Percentiles rank a stretch among this genome's conserved stretches.
These are phyloP conservation scores for Nycticryphes semicollaris DNA, from an alignment of 2,113 vertebrate genomes.

Conservation along the genomic window DNA sequence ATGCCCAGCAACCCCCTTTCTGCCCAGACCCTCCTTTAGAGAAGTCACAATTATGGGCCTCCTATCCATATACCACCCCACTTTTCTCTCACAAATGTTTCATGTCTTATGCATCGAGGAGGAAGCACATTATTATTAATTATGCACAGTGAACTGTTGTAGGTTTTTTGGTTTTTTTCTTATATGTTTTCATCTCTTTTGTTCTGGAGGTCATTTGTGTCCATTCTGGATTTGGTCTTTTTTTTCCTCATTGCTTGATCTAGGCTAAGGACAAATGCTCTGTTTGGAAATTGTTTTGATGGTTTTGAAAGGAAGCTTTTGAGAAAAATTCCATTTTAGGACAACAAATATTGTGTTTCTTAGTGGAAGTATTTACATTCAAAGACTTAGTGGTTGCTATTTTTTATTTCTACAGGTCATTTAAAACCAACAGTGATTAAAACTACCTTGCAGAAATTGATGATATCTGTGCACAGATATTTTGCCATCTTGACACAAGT, in stretches of 20 bases:
- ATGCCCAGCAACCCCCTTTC: neutral
- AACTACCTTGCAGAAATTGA: neutral
- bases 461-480: neutral
- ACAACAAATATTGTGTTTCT: neutral
- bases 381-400: neutral
- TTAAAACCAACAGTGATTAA: neutral
- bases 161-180: neutral
- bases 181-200: neutral
- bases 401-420: neutral
- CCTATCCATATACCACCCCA: neutral
- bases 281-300: neutral
- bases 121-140: neutral
- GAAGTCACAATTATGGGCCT: neutral
- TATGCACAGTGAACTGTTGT: neutral
- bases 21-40: neutral
- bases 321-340: neutral
- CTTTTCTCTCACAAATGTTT: neutral
- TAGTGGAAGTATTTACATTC: neutral
- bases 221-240: neutral
- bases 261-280: neutral
- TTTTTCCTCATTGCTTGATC: neutral
- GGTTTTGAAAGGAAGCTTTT: neutral
- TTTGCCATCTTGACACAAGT: neutral
- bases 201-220: neutral
- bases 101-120: neutral